phyloP scores from a whole-genome alignment of 1,140 invertebrate genomes.

The Orchesella cincta region DNA sequence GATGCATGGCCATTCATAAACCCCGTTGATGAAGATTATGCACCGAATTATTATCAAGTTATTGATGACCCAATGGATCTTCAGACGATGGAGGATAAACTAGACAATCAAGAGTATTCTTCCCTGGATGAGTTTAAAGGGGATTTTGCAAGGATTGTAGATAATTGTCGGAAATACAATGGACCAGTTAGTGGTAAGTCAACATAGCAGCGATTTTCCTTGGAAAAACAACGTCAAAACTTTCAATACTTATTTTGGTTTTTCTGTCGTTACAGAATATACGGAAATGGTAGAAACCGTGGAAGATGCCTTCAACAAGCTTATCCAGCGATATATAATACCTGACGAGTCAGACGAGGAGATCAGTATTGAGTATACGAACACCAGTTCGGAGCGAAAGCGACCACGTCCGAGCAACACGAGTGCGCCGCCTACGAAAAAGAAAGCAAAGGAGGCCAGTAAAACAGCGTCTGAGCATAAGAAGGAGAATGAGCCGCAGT shows the following conservation, averaged over 20 bases:
- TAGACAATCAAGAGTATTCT: conserved; percentile 77
- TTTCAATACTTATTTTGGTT: background rate
- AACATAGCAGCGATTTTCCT: conserved; percentile 29
- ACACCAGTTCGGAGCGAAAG: conserved; percentile 4
- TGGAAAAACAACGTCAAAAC: background rate
- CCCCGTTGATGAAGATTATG: conserved; percentile 86
- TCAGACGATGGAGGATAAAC: conserved; percentile 80
- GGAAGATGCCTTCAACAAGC: conserved; percentile 73
- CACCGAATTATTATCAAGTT: conserved; percentile 75
- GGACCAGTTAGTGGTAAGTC: conserved; percentile 82
- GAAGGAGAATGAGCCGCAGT: conserved; percentile 23
- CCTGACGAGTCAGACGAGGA: conserved; percentile 70
- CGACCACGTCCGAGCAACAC: too few species aligned
- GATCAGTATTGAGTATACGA: conserved; percentile 54
- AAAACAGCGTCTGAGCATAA: background rate
- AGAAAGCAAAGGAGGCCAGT: conserved; percentile 43
- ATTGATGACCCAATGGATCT: conserved; percentile 77
- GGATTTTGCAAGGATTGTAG: conserved; percentile 86
- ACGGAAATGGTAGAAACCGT: conserved; percentile 83
- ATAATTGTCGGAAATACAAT: conserved; percentile 88
- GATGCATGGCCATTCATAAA: conserved; percentile 91
- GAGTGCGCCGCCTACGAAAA: conserved; percentile 33
- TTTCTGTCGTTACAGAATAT: conserved; percentile 67
- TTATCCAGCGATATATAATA: conserved; percentile 77
- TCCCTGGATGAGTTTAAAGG: conserved; percentile 77